A percentile compares a stretch with the other conserved stretches of the same genome.
Evolutionary conservation across 30 jellyfish, hydroid and myxozoan genomes (phyloP).

Genomic region (Cassiopea andromeda): DNA sequence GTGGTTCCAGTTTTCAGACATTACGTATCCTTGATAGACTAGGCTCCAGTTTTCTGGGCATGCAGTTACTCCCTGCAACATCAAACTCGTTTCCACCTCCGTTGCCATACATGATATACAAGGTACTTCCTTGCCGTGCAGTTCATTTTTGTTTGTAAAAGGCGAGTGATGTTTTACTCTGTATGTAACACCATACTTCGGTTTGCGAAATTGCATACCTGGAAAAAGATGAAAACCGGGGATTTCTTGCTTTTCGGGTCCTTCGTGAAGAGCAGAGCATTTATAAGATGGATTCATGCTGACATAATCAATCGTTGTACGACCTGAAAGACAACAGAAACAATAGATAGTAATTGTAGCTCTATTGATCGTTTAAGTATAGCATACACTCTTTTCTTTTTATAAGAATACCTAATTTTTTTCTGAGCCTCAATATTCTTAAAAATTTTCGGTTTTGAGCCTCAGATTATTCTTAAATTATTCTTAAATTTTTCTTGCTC

Average conservation of each 20-base stretch:
- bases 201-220: slow-evolving; percentile 29
- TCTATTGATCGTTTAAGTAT: too few species aligned
- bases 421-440: too few species aligned
- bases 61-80: slow-evolving; percentile 44
- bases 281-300: slow-evolving; percentile 34
- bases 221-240: slow-evolving; percentile 64
- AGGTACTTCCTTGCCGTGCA: slow-evolving; percentile 73
- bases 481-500: too few species aligned
- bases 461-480: too few species aligned
- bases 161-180: slow-evolving; percentile 74
- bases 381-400: too few species aligned
- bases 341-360: neutral
- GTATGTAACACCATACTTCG: slow-evolving; percentile 61
- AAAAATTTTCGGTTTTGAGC: too few species aligned
- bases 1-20: slow-evolving; percentile 89
- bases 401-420: too few species aligned
- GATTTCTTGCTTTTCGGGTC: slow-evolving; percentile 25
- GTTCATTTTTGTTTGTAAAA: slow-evolving; percentile 32
- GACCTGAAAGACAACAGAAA: slow-evolving; percentile 22
- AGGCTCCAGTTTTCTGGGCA: slow-evolving; percentile 80
- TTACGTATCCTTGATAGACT: slow-evolving; percentile 71
- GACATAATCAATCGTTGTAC: slow-evolving; percentile 64
- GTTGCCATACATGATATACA: slow-evolving; percentile 57
- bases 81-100: slow-evolving; percentile 51
- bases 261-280: slow-evolving; percentile 60